Percentiles rank a stretch among this genome's conserved stretches.
Evolutionary conservation across 2,888 invertebrate genomes (phyloP).

Genomic region (Rhamnusium bicolor): DNA sequence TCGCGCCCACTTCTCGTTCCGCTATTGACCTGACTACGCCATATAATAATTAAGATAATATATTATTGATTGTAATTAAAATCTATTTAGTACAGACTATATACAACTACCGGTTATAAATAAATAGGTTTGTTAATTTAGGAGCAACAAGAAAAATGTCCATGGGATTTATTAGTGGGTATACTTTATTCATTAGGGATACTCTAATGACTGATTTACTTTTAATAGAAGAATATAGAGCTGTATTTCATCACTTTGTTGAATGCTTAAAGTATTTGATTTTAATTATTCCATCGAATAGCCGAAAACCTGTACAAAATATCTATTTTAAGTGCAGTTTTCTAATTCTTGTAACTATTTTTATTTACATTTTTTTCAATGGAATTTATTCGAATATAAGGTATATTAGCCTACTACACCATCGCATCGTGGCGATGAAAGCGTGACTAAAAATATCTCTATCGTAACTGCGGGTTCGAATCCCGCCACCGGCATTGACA

Average conservation of each 20-base stretch:
- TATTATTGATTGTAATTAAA: slow-evolving; percentile 68
- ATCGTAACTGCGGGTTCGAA: no score
- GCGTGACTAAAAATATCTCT: no score
- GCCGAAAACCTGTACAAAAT: no score
- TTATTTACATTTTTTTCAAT: no score
- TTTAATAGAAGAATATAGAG: background rate
- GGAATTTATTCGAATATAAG: no score
- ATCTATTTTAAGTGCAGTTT: no score
- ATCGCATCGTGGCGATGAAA: no score
- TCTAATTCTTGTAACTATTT: no score
- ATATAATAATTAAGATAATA: slow-evolving; percentile 65
- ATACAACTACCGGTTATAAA: slow-evolving; percentile 59
- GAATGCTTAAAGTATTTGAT: background rate
- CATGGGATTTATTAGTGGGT: background rate
- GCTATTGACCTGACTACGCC: slow-evolving; percentile 36
- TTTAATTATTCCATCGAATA: no score
- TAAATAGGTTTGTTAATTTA: slow-evolving; percentile 54
- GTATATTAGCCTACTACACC: no score
- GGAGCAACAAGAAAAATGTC: slow-evolving; percentile 19
- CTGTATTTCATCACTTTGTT: background rate
- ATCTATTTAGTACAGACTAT: slow-evolving; percentile 64
- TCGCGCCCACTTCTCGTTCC: slow-evolving; percentile 61
- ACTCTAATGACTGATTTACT: background rate
- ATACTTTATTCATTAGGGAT: slow-evolving; percentile 10
- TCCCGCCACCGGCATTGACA: no score